phyloP scores from a whole-genome alignment of 2,797 vertebrate genomes.

The Liparis tanakae region DNA sequence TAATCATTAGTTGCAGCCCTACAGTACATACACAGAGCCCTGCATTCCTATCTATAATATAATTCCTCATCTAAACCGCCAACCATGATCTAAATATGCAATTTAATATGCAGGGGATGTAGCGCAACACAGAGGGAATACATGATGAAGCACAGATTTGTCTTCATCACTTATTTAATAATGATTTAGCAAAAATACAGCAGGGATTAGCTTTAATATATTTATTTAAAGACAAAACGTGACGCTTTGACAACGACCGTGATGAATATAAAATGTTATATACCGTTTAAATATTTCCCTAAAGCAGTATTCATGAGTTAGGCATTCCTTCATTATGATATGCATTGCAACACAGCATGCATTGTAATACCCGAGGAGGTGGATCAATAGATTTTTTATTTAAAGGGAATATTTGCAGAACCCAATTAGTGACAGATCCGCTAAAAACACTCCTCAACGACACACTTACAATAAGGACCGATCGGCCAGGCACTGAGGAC shows the following conservation, averaged over 20 bases:
- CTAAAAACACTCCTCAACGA: constrained; percentile 4
- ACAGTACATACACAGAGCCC: neutral
- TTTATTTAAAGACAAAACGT: neutral
- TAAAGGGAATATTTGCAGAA: constrained; percentile 26
- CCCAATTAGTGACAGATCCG: constrained; percentile 26
- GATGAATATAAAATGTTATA: neutral
- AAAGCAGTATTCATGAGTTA: constrained; percentile 5
- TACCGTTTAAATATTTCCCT: constrained; percentile 4
- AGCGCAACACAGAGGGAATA: constrained; percentile 14
- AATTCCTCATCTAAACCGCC: constrained; percentile 1
- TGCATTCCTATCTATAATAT: neutral
- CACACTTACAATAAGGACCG: constrained; percentile 8
- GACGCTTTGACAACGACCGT: constrained; percentile 2
- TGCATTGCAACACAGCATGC: neutral
- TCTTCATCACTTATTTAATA: constrained; percentile 29
- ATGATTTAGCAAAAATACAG: constrained; percentile 13
- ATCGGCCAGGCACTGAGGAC: neutral
- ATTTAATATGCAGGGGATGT: constrained; percentile 4
- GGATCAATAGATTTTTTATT: constrained; percentile 41
- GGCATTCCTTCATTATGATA: neutral
- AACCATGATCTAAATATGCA: constrained; percentile 1
- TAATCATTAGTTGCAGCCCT: neutral
- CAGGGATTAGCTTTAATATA: constrained; percentile 12
- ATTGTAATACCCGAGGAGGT: constrained; percentile 12
- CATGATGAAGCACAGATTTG: constrained; percentile 26